Percentiles rank a stretch among this genome's conserved stretches.
phyloP scores from a whole-genome alignment of 2,888 invertebrate genomes.

The Neoitamus cyanurus region DNA sequence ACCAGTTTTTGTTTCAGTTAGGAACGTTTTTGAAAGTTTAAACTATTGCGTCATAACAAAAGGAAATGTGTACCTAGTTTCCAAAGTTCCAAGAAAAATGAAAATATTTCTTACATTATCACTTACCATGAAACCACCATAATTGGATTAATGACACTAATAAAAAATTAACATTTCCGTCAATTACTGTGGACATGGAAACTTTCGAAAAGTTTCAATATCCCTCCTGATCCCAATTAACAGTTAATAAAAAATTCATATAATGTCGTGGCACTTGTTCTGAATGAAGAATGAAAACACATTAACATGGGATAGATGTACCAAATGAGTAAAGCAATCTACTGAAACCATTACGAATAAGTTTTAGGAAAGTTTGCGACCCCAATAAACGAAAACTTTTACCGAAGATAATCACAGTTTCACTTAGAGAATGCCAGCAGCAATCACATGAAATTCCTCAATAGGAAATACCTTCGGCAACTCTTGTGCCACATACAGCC shows the following conservation, averaged over 20 bases:
- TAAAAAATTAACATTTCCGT: not conserved
- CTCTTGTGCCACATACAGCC: not conserved
- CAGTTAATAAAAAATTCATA: constrained; percentile 18
- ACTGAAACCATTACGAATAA: not conserved
- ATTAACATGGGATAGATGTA: not conserved
- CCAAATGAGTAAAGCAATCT: not conserved
- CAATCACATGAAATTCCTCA: constrained; percentile 14
- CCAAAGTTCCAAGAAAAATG: not conserved
- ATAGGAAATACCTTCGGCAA: not conserved
- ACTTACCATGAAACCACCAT: not conserved
- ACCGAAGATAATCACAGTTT: constrained; percentile 26
- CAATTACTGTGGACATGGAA: not conserved
- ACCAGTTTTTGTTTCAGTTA: too few relatives aligned
- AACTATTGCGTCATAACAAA: too few relatives aligned
- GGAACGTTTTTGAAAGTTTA: too few relatives aligned
- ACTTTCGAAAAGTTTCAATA: not conserved
- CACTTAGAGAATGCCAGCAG: constrained; percentile 16
- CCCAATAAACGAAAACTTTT: constrained; percentile 25
- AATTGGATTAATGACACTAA: not conserved
- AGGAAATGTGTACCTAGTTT: too few relatives aligned
- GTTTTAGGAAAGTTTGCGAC: constrained; percentile 1
- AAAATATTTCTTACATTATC: not conserved
- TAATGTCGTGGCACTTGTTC: not conserved
- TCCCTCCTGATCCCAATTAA: not conserved
- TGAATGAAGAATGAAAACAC: not conserved